Evolutionary conservation across 1,140 invertebrate species (phyloP).

Genomic region (Bombus waltoni): DNA sequence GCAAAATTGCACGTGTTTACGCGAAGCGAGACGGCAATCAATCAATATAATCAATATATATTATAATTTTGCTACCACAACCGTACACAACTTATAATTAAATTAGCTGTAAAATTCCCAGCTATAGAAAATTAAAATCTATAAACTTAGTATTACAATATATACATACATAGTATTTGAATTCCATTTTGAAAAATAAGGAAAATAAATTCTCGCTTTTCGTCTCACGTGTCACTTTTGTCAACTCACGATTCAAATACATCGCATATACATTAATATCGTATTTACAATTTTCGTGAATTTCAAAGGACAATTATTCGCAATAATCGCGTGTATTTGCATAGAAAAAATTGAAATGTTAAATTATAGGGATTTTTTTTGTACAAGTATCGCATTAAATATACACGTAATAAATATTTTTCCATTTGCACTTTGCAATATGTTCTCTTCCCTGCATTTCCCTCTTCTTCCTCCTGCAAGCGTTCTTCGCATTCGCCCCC

Average conservation of each 20-base stretch:
- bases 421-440: conserved; percentile 27
- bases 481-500: not conserved
- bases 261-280: conserved; percentile 17
- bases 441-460: not conserved
- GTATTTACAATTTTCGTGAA: conserved; percentile 34
- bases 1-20: not conserved
- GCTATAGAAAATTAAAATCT: not conserved
- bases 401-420: conserved; percentile 20
- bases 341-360: not conserved
- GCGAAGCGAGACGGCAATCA: not conserved
- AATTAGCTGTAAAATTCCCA: not conserved
- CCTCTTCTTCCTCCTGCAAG: conserved; percentile 10
- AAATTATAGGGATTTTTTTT: conserved; percentile 5
- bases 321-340: not conserved
- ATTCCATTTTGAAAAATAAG: not conserved
- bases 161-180: not conserved
- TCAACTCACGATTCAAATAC: not conserved
- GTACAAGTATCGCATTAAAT: conserved; percentile 19
- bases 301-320: not conserved
- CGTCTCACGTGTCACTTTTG: not conserved
- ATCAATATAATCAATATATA: not conserved
- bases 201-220: not conserved
- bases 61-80: not conserved
- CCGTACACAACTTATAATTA: not conserved
- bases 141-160: not conserved